Base-by-base conservation (phyloP, 2,113 vertebrate species). In the Caloenas nicobarica region DNA sequence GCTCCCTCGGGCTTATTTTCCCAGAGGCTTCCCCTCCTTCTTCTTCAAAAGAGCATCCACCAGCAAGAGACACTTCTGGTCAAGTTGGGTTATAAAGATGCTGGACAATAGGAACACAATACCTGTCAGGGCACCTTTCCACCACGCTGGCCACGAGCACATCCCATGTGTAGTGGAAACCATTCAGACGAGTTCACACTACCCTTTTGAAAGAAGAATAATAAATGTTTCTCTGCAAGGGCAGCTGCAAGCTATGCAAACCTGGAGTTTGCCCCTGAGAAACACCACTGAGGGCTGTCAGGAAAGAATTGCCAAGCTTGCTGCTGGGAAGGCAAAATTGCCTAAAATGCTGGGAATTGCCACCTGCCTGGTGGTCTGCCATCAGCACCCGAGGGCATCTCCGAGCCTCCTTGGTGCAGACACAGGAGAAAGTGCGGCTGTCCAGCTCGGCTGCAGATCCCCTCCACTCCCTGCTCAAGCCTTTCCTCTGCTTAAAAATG, bases 141-240 rank as follows among this genome's bases (percentile, higher is more conserved):
- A 22, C 46, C 4, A 0, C 1, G 0, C 40, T n/a, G 66, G 33
- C 66, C 16, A 36, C 1, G 1, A 80, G n/a, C 28, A 46, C 0
- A 0, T 56, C 34, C 33, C 25, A 51, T 0, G 1, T 34, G 60
- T 24, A 76, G 61, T 83, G 72, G 66, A 86, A 66, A 29, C 54
- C 36, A 36, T 58, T 53, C 0, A 2, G 44, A 56, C 0, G 0
- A 12, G 40, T n/a, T 79, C 51, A 70, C 33, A 31, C 38, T 82
- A 86, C 72, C 40, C 38, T 3, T 65, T 61, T 29, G 46, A 56
- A 79, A 70, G 31, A 69, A 73, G 5, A 53, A 71, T 21, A 85
- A 34, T 19, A 66, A 65, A 60, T 0, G 1, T 51, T 65, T 48
- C 50, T 56, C 66, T 70, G 21, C 40, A 70, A 82, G 44, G 28